These are phyloP conservation scores for Ivindomyrus marchei DNA, from an alignment of 2,113 vertebrate genomes.

Conservation along the genomic window DNA sequence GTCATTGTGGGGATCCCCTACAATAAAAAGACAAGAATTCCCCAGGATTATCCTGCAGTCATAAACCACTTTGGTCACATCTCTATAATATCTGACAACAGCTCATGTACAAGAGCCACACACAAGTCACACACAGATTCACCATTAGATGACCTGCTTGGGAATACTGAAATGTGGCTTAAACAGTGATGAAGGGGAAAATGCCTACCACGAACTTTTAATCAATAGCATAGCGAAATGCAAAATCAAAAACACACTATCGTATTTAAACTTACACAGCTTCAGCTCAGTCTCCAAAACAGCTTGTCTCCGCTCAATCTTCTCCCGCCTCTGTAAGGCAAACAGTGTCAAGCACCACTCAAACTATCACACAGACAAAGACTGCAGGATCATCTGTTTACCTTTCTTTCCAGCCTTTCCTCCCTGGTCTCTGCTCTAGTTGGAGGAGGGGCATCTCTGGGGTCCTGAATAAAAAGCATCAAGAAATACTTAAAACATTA, in stretches of 20 bases:
- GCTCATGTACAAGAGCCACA: not conserved
- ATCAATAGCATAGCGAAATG: not conserved
- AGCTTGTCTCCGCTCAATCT: constrained; percentile 80
- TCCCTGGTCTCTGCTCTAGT: constrained; percentile 86
- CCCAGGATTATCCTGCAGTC: not conserved
- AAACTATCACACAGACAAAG: not conserved
- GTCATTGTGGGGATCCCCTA: constrained; percentile 92
- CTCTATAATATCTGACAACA: not conserved
- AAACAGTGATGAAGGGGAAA: not conserved
- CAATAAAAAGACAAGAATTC: not conserved
- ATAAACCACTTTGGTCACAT: not conserved
- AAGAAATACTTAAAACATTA: not conserved
- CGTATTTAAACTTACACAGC: constrained; percentile 70
- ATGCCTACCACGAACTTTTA: not conserved
- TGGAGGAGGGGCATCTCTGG: constrained; percentile 76
- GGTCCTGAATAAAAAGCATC: constrained; percentile 53
- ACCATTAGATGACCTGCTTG: not conserved
- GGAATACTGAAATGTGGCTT: not conserved
- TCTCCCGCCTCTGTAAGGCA: constrained; percentile 76
- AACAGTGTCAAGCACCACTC: not conserved
- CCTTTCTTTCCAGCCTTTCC: constrained; percentile 86
- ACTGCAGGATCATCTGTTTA: constrained; percentile 30
- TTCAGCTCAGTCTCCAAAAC: constrained; percentile 86
- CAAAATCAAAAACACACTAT: not conserved
- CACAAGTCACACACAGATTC: not conserved